These are phyloP conservation scores for Platorchestia sp. DNA, from an alignment of 1,140 invertebrate species.

Conservation along the genomic window DNA sequence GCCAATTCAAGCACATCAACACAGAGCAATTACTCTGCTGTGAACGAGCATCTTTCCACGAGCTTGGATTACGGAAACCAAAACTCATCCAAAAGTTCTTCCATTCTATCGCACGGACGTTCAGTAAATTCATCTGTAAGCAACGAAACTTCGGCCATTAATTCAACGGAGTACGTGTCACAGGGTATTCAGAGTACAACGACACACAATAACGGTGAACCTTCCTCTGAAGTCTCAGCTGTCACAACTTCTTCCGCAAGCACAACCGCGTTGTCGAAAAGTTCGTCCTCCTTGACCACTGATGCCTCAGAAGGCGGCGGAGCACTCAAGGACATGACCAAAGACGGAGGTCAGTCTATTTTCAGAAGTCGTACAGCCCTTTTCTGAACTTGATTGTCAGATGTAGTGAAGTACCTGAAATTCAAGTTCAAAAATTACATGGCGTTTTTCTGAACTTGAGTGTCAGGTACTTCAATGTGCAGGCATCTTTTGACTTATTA, in stretches of 20 bases:
- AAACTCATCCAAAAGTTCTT: neutral
- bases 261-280: neutral
- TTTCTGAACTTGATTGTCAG: neutral
- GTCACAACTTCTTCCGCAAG: neutral
- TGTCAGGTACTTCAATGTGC: neutral
- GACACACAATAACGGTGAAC: neutral
- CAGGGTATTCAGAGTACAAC: neutral
- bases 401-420: too few species aligned
- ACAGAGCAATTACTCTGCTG: neutral
- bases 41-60: neutral
- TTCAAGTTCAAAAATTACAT: neutral
- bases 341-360: neutral
- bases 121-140: neutral
- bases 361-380: neutral
- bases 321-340: neutral
- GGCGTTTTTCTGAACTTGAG: neutral
- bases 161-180: neutral
- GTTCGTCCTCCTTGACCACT: neutral
- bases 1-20: neutral
- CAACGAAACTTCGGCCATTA: neutral
- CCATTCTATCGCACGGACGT: neutral
- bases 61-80: neutral
- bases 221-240: neutral
- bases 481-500: neutral
- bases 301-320: too few species aligned